phyloP scores from a whole-genome alignment of 2,113 vertebrate species.

The Cephalopholis sonnerati region DNA sequence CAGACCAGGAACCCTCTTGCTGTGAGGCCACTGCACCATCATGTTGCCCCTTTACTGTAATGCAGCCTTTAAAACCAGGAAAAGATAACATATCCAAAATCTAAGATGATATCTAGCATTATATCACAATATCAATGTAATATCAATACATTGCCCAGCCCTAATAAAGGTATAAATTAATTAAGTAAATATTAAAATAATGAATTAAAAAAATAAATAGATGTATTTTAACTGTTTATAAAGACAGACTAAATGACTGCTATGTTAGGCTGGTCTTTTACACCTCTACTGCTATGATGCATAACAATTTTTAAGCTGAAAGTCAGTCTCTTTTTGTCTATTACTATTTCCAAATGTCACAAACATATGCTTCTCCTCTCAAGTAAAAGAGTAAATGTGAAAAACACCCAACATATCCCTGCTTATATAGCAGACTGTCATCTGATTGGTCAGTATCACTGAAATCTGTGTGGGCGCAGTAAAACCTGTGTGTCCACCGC shows the following conservation, averaged over 20 bases:
- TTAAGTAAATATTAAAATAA: neutral
- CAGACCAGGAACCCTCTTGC: too few species aligned
- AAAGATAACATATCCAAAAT: too few species aligned
- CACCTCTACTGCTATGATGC: neutral
- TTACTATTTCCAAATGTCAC: neutral
- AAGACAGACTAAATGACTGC: neutral
- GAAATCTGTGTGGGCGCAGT: conserved; percentile 21
- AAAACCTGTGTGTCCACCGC: conserved; percentile 35
- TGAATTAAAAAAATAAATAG: neutral
- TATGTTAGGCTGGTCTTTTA: neutral
- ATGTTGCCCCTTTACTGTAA: too few species aligned
- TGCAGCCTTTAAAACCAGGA: too few species aligned
- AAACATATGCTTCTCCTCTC: neutral
- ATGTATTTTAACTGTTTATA: neutral
- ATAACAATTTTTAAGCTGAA: neutral
- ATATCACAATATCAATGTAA: too few species aligned
- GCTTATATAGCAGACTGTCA: neutral
- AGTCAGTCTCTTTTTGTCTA: neutral
- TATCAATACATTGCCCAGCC: too few species aligned
- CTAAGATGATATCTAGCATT: too few species aligned
- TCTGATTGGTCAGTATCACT: conserved; percentile 18
- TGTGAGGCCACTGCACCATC: too few species aligned
- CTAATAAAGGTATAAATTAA: too few species aligned
- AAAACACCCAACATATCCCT: neutral
- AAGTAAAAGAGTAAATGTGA: neutral